Evolutionary conservation across 2,888 invertebrate species (phyloP).

Genomic region (Exephanes ischioxanthus): DNA sequence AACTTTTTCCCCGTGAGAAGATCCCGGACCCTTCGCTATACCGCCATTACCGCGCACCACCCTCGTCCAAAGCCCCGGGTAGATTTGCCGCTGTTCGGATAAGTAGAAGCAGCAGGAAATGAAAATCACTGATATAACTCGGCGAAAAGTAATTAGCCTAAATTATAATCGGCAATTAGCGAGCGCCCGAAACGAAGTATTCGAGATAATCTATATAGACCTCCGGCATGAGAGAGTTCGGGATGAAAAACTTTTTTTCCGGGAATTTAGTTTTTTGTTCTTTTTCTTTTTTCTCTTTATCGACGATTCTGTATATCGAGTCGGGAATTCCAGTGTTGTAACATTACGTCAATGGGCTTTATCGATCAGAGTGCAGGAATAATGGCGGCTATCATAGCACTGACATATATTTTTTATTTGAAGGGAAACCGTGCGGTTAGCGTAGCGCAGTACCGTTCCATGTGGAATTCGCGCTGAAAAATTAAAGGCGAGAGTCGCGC

Average conservation of each 20-base stretch:
- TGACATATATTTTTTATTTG: too few relatives aligned
- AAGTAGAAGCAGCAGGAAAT: conserved; percentile 50
- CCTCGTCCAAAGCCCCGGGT: conserved; percentile 17
- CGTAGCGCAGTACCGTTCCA: not conserved
- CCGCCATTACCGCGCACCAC: conserved; percentile 49
- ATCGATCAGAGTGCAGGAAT: not conserved
- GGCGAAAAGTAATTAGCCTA: conserved; percentile 75
- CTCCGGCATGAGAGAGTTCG: conserved; percentile 11
- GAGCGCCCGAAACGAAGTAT: conserved; percentile 42
- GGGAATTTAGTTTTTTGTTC: not conserved
- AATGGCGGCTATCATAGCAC: not conserved
- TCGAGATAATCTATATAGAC: conserved; percentile 57
- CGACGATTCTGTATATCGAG: not conserved
- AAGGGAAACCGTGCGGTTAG: too few relatives aligned
- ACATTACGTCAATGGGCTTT: not conserved
- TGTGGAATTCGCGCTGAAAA: not conserved
- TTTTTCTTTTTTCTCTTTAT: not conserved
- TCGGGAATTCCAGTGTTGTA: not conserved
- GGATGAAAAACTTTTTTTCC: not conserved
- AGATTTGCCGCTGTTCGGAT: conserved; percentile 33
- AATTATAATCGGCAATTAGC: conserved; percentile 72
- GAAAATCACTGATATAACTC: conserved; percentile 62
- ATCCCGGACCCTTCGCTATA: conserved; percentile 31
- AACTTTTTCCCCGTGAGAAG: conserved; percentile 38
- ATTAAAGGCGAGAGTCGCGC: not conserved